Evolutionary conservation across 1,140 invertebrate genomes (phyloP).

Genomic region (Plectus sambesii): DNA sequence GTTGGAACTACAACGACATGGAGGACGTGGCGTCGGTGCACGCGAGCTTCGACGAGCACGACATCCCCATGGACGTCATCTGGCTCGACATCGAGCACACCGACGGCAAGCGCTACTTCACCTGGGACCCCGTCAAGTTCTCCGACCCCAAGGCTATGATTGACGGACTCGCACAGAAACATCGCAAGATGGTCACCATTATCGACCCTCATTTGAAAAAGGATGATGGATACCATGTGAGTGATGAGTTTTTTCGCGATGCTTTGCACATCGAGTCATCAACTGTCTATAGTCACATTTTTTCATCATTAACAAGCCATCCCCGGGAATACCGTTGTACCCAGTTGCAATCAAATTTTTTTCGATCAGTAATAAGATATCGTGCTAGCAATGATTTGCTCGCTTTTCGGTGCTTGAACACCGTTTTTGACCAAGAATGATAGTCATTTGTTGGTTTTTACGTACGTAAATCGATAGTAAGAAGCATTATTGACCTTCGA

Average conservation of each 20-base stretch:
- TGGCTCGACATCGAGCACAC: constrained; percentile 99
- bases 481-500: too few species aligned
- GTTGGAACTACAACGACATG: constrained; percentile 99
- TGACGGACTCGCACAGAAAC: constrained; percentile 69
- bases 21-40: constrained; percentile 74
- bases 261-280: too few species aligned
- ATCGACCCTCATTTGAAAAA: constrained; percentile 95
- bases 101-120: constrained; percentile 70
- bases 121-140: constrained; percentile 62
- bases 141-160: constrained; percentile 76
- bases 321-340: too few species aligned
- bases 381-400: not conserved
- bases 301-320: too few species aligned
- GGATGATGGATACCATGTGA: constrained; percentile 34
- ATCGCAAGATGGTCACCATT: constrained; percentile 83
- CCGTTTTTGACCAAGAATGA: too few species aligned
- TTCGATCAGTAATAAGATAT: too few species aligned
- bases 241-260: not conserved
- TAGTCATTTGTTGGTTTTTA: too few species aligned
- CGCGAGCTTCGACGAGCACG: constrained; percentile 68
- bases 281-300: too few species aligned
- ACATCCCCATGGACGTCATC: constrained; percentile 86
- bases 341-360: not conserved
- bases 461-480: too few species aligned
- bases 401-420: too few species aligned